Conservation (phyloP, 2,797 vertebrate species). For the Leuciscus waleckii region DNA sequence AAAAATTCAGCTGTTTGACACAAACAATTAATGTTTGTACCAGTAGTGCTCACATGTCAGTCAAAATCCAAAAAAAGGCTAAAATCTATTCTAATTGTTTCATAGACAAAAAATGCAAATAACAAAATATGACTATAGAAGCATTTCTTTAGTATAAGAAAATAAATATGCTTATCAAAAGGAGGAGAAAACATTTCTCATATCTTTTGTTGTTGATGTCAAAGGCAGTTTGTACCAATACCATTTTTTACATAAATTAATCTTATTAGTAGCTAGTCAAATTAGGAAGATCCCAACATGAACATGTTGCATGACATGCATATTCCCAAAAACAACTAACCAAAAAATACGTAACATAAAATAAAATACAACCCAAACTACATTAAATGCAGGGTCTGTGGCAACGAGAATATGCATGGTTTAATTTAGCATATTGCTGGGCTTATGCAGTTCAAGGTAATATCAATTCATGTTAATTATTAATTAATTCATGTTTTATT, state of each 20-base stretch:
- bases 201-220: not conserved
- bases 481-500: no score
- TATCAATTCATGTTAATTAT: not conserved
- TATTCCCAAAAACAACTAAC: not conserved
- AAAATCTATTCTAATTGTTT: not conserved
- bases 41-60: not conserved
- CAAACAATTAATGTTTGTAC: conserved; percentile 5
- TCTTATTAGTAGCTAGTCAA: not conserved
- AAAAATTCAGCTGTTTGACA: conserved; percentile 10
- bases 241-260: not conserved
- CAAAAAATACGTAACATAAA: not conserved
- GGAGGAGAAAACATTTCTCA: not conserved
- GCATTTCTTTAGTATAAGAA: not conserved
- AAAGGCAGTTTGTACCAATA: not conserved
- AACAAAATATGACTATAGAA: not conserved
- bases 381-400: not conserved
- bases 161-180: not conserved
- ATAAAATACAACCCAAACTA: not conserved
- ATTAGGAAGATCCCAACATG: not conserved
- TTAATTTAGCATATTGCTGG: not conserved
- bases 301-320: not conserved
- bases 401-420: not conserved
- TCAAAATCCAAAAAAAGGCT: not conserved
- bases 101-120: not conserved
- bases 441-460: not conserved